Evolutionary conservation across 2,113 vertebrate species (phyloP), one percentile per base, ranked within the genome.

Genomic region (Nibea coibor): DNA sequence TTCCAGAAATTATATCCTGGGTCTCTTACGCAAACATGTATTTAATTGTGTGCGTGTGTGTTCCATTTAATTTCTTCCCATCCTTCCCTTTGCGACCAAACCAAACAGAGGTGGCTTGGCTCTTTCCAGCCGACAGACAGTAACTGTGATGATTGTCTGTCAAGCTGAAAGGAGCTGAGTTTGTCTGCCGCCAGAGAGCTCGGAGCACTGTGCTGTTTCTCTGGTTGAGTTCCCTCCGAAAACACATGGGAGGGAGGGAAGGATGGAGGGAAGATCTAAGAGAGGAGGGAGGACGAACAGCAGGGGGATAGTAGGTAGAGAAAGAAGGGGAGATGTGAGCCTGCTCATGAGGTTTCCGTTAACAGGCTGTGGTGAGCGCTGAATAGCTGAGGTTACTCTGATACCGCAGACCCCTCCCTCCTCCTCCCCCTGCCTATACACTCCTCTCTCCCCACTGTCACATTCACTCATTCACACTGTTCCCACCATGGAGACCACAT

Each of bases 331-430:
- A 72, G 62, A 82, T 84, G 67, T 68, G 75, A 57, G 76, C 47
- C 48, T 67, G 58, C 61, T 85, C 86, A 85, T 89, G 83, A 90
- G 86, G 75, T 81, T 92, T 90, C 69, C 70, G 87, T 91, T 91
- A 93, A 88, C 84, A 79, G 83, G 78, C 88, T 92, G 90, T 9
- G 62, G 89, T 43, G 80, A 87, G 59, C 0, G 59, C 56, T 82
- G 82, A 77, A 92, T 88, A 72, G 68, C 80, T 88, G 87, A 77
- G 82, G 88, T 70, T 89, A 86, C 77, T 83, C 74, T 24, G 10
- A 58, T 64, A 83, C 89, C 74, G 24, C 86, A 75, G 80, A 75
- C 8, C 72, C 71, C 24, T 62, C 81, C 73, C 53, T 68, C 73
- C 59, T 72, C 62, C 80, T 66, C 56, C 78, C 47, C 51, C 72